Evolutionary conservation across 2,113 vertebrate species (phyloP).

Genomic region (Fregata magnificens): DNA sequence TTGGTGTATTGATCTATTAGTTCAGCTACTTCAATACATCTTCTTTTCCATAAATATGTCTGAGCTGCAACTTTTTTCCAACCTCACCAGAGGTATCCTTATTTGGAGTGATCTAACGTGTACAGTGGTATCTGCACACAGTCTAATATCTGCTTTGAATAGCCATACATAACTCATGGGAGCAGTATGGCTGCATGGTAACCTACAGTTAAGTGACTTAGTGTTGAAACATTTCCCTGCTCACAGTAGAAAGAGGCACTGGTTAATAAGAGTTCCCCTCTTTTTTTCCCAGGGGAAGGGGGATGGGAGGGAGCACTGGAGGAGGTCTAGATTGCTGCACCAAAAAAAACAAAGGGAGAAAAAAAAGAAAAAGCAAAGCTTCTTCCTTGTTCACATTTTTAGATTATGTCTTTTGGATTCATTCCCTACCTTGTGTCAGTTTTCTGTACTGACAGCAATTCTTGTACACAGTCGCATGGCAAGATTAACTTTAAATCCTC

Average conservation of each 20-base stretch:
- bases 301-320: neutral
- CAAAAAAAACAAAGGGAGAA: neutral
- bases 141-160: conserved; percentile 33
- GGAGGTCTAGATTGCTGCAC: conserved; percentile 6
- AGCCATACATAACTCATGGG: neutral
- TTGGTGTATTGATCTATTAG: conserved; percentile 42
- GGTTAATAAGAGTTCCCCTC: neutral
- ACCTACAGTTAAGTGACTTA: conserved; percentile 28
- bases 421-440: conserved; percentile 62
- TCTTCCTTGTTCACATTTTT: conserved; percentile 60
- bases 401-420: conserved; percentile 64
- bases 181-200: neutral
- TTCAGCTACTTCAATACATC: conserved; percentile 53
- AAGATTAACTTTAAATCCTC: conserved; percentile 71
- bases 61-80: conserved; percentile 7
- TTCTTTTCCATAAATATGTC: conserved; percentile 60
- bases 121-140: neutral
- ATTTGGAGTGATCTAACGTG: conserved; percentile 6
- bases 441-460: conserved; percentile 68
- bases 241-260: neutral
- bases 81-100: neutral
- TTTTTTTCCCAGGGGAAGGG: neutral
- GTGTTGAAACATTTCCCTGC: neutral
- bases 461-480: conserved; percentile 58
- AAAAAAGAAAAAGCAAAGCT: neutral